These are phyloP conservation scores for Caenorhabditis inopinata DNA, from an alignment of 1,140 invertebrate species.

Conservation along the genomic window DNA sequence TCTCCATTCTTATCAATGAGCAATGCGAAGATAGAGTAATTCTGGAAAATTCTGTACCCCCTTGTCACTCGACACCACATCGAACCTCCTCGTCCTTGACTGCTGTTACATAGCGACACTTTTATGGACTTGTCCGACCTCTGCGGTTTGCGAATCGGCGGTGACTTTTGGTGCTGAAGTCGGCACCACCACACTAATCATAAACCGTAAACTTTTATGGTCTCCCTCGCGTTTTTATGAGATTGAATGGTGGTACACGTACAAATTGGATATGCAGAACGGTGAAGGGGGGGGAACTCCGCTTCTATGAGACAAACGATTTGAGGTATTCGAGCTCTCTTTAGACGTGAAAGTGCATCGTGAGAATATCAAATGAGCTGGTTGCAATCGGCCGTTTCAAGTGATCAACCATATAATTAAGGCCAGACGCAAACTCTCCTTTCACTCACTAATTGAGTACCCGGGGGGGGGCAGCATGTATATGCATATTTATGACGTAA, in stretches of 20 bases:
- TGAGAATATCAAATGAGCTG: neutral
- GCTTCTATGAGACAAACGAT: neutral
- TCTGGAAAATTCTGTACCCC: too few species aligned
- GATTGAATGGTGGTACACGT: neutral
- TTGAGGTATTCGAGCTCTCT: neutral
- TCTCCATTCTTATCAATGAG: too few species aligned
- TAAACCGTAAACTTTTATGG: conserved; percentile 23
- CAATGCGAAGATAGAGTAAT: too few species aligned
- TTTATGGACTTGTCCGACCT: conserved; percentile 18
- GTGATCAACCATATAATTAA: conserved; percentile 3
- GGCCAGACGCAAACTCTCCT: too few species aligned
- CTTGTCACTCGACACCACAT: neutral
- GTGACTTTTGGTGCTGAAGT: neutral
- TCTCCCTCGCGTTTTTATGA: neutral
- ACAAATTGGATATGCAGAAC: conserved; percentile 26
- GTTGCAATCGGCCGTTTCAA: neutral
- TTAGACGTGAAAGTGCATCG: neutral
- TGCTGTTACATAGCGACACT: neutral
- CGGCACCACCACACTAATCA: neutral
- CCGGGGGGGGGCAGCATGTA: neutral
- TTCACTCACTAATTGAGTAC: neutral
- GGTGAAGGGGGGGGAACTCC: neutral
- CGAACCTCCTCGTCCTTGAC: neutral
- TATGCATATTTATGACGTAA: conserved; percentile 34
- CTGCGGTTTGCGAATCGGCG: neutral